Conservation (phyloP, 1,140 invertebrate genomes). For the Neodiprion virginianus region DNA sequence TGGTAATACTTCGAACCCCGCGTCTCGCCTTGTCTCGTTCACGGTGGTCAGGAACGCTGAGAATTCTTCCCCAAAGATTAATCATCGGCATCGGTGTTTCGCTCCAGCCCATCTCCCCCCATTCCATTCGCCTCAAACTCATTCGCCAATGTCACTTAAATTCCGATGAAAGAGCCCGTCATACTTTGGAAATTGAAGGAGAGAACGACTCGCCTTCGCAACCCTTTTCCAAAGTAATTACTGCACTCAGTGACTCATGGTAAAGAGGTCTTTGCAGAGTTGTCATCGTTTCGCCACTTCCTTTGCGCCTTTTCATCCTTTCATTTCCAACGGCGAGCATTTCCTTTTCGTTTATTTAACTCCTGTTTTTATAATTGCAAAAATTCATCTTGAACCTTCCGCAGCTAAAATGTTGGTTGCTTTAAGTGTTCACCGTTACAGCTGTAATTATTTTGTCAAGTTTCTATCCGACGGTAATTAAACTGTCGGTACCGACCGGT, state of each 20-base stretch:
- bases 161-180: not conserved
- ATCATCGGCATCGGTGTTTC: not conserved
- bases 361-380: no score
- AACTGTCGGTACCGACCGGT: not conserved
- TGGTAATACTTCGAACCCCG: no score
- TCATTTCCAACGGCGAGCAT: no score
- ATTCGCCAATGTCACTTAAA: not conserved
- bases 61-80: not conserved
- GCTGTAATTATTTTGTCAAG: not conserved
- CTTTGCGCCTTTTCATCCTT: no score
- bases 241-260: not conserved
- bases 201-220: not conserved
- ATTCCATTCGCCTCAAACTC: not conserved
- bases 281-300: no score
- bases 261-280: no score
- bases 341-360: no score
- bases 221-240: slow-evolving; percentile 2
- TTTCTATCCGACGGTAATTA: not conserved
- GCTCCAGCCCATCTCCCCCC: no score
- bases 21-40: no score
- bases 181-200: slow-evolving; percentile 5
- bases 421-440: not conserved
- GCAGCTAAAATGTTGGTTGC: no score
- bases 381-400: no score
- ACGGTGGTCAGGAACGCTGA: not conserved